Base-by-base conservation (phyloP, 2,113 vertebrate genomes). In the Anser cygnoides region DNA sequence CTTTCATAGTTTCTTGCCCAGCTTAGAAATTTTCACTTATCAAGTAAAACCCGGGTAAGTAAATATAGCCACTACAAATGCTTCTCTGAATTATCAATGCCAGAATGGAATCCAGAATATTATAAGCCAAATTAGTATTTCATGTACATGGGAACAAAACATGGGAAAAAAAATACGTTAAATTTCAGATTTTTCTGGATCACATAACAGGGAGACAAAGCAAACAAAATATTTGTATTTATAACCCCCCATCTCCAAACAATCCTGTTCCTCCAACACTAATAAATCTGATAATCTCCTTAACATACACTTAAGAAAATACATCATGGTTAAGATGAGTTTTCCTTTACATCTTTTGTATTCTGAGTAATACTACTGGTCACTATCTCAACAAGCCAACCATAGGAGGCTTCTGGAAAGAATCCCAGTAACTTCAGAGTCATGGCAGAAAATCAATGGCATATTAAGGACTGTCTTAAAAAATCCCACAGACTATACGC, bases 71-170 rank as follows among this genome's bases (percentile, higher is more conserved):
- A 74, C 84, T 80, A 78, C 89, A 84, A 91, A 90, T 71, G 55
- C 39, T 88, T 91, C 70, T 72, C 77, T 59, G 89, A 93, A 66
- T 80, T 71, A 92, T 75, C 16, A 39, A 70, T 79, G 79, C 58
- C 92, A 94, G 84, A 94, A 85, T 55, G 72, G 73, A 96, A 96
- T 57, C n/a, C 35, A 92, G 77, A 52, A 35, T 55, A 58, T 46
- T 67, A 35, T 37, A 70, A 3, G 9, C 35, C 10, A 19, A 54
- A 52, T 11, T 17, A 54, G 55, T 58, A 22, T 84, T 96, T 95
- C 54, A 78, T 31, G 46, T 4, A 73, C 84, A 83, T 4, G 26
- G 62, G 93, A 91, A 17, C 49, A 84, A 93, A 71, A 21, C 22
- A 58, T 28, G 89, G 61, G 83, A 61, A 90, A 91, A 67, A 5